Conservation (phyloP, 2,888 invertebrate species). For the Perizoma flavofasciatum region DNA sequence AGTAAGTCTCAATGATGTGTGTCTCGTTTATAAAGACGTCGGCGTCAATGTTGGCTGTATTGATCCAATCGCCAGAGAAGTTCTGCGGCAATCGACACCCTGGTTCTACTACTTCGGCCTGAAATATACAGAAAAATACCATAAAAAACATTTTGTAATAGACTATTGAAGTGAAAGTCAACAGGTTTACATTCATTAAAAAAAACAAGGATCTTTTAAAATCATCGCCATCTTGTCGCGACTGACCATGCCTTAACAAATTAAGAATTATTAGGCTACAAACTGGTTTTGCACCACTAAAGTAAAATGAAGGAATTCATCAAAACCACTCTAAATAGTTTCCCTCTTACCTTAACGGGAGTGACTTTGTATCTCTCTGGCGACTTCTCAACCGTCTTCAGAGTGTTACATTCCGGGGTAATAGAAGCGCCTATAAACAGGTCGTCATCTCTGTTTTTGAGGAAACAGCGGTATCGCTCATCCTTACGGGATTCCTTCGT, state of each 20-base stretch:
- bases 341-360: slow-evolving; percentile 85
- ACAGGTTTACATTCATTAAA: too few relatives aligned
- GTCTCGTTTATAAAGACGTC: slow-evolving; percentile 97
- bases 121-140: slow-evolving; percentile 29
- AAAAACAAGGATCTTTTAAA: too few relatives aligned
- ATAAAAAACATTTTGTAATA: too few relatives aligned
- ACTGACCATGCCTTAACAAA: too few relatives aligned
- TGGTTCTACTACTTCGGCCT: slow-evolving; percentile 94
- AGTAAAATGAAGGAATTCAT: too few relatives aligned
- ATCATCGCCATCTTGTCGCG: too few relatives aligned
- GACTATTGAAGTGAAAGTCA: too few relatives aligned
- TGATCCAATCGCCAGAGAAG: slow-evolving; percentile 97
- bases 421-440: slow-evolving; percentile 96
- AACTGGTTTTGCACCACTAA: too few relatives aligned
- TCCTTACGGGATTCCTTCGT: slow-evolving; percentile 97
- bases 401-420: slow-evolving; percentile 95
- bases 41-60: slow-evolving; percentile 98
- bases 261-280: too few relatives aligned
- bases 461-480: slow-evolving; percentile 96
- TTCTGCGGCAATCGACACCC: slow-evolving; percentile 97
- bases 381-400: slow-evolving; percentile 97
- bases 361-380: slow-evolving; percentile 94
- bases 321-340: too few relatives aligned
- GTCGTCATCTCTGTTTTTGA: slow-evolving; percentile 97
- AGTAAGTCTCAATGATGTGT: slow-evolving; percentile 97